A percentile compares a stretch with the other conserved stretches of the same genome.
phyloP scores from a whole-genome alignment of 1,140 invertebrate genomes.

The Microvelia longipes region DNA sequence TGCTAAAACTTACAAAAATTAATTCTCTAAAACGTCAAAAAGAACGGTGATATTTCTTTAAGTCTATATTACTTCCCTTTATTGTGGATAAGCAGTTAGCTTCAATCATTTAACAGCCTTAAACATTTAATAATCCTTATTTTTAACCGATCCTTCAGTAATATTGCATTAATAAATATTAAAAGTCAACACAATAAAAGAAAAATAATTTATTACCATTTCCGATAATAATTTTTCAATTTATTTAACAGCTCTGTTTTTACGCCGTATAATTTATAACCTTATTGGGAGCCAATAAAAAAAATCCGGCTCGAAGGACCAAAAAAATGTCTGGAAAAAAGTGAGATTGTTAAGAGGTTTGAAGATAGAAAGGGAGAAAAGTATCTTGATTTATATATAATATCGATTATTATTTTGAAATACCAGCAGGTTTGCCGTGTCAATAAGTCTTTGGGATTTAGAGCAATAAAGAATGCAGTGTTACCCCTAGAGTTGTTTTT shows the following conservation, averaged over 20 bases:
- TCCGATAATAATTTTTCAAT: not conserved
- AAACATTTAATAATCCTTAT: no score
- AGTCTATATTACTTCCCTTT: no score
- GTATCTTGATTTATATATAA: not conserved
- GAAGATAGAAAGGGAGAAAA: not conserved
- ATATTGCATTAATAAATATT: no score
- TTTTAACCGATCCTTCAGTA: no score
- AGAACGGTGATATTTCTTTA: no score
- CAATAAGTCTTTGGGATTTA: not conserved
- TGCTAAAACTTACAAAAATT: no score
- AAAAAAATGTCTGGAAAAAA: not conserved
- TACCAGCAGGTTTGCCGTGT: not conserved
- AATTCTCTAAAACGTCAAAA: no score
- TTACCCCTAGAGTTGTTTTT: not conserved
- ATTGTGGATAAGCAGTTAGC: no score
- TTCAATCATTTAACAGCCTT: no score
- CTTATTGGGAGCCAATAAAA: no score
- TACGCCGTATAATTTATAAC: not conserved
- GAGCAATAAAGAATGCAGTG: not conserved
- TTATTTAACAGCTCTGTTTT: not conserved
- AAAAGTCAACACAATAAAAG: no score
- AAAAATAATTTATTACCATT: no score
- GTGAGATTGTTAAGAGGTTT: not conserved
- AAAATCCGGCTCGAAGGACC: not conserved
- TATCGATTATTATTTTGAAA: not conserved